phyloP scores from a whole-genome alignment of 2,888 invertebrate species.

The Cistogaster globosa region DNA sequence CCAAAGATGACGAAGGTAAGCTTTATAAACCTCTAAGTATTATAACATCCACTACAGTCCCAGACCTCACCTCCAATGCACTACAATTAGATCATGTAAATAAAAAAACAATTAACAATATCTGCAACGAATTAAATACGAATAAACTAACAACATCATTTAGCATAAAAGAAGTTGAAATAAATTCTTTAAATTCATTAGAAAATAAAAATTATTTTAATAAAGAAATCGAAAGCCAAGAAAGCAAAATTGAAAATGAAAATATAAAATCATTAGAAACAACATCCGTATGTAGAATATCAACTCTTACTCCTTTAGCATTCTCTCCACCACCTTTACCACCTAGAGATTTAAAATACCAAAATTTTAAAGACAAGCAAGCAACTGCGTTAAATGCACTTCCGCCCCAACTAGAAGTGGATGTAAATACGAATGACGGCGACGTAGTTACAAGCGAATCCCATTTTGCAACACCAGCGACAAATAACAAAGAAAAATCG shows the following conservation, averaged over 20 bases:
- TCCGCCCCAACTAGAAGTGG: constrained; percentile 57
- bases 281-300: background rate
- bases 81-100: constrained; percentile 68
- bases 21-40: constrained; percentile 69
- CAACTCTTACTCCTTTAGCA: background rate
- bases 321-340: constrained; percentile 56
- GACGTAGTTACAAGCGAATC: background rate
- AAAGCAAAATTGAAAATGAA: constrained; percentile 44
- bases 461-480: constrained; percentile 52
- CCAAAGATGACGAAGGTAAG: constrained; percentile 80
- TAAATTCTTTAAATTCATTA: constrained; percentile 26
- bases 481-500: constrained; percentile 67
- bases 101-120: constrained; percentile 65
- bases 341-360: constrained; percentile 55
- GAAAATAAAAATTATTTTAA: constrained; percentile 26
- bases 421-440: constrained; percentile 40
- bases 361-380: constrained; percentile 56
- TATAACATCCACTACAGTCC: constrained; percentile 62
- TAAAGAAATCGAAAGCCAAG: constrained; percentile 65
- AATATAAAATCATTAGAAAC: constrained; percentile 60
- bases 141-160: constrained; percentile 50
- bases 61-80: constrained; percentile 29
- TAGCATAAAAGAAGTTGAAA: constrained; percentile 45
- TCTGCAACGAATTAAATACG: constrained; percentile 31
- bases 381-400: constrained; percentile 62